Evolutionary conservation across 2,888 invertebrate species (phyloP), one percentile per base, ranked within the genome.

Genomic region (Latrodectus hesperus): DNA sequence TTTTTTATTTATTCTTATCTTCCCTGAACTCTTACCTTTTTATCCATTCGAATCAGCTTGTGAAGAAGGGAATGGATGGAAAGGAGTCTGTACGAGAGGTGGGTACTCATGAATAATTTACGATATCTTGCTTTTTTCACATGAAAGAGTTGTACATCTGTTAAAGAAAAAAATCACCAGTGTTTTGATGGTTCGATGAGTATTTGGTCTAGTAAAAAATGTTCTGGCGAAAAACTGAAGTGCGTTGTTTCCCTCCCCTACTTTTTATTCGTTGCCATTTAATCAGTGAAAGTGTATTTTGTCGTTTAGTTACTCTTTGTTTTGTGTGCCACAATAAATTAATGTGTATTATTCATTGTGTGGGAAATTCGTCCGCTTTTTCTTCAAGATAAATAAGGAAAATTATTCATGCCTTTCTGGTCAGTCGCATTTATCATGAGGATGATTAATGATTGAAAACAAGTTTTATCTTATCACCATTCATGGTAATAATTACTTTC

Each of bases 21-120:
- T 22, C 22, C 22, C 22, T 22, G 22, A 22, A 22, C 22, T 22
- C 22, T 22, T 22, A 22, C 22, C 22, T 22, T 22, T n/a, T 52
- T 52, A 49, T 51, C n/a, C 52, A 10, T 38, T 55, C 38, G 6
- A 70, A 38, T 16, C 38, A 70, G 8, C 49, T 67, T 65, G n/a
- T 6, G n/a, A 52, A n/a, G 51, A 14, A 6, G 5, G 1, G 55
- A 53, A 55, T 52, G 49, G 52, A 52, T 52, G 73, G 55, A 22
- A 53, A 22, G 16, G 55, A 16, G 17, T n/a, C 17, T 22, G 72
- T n/a, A 72, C 55, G 67, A 72, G 52, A 53, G 53, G 53, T 17
- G 17, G 51, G n/a, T 6, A 22, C 55, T 70, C 84, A 84, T 84
- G 84, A 84, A 84, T 84, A 72, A 84, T 84, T 84, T 76, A 84